Conservation (phyloP, 2,888 invertebrate genomes). For the Trissolcus brochymenae region DNA sequence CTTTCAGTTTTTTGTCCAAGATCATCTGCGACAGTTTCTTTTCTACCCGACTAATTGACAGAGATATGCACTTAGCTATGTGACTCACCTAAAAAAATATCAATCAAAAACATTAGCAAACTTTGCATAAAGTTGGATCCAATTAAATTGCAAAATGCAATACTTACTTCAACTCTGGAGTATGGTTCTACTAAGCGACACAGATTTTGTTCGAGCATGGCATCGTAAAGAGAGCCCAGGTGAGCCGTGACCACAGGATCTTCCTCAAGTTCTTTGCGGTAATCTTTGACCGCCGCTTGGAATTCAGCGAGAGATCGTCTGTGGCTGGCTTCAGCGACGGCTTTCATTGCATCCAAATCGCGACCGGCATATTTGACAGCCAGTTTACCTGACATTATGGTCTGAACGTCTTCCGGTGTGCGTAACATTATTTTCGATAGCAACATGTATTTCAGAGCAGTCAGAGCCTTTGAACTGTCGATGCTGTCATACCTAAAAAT, state of each 20-base stretch:
- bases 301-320: conserved; percentile 98
- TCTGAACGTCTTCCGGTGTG: conserved; percentile 96
- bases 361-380: conserved; percentile 97
- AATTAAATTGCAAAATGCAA: too few relatives aligned
- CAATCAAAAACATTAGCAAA: not conserved
- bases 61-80: conserved; percentile 92
- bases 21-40: conserved; percentile 99
- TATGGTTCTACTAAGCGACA: conserved; percentile 99
- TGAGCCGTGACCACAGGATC: conserved; percentile 98
- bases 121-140: not conserved
- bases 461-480: conserved; percentile 92
- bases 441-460: conserved; percentile 99
- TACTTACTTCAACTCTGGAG: conserved; percentile 89
- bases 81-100: conserved; percentile 81
- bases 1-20: conserved; percentile 97
- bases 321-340: conserved; percentile 96
- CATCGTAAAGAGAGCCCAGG: conserved; percentile 96
- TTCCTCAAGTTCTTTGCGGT: conserved; percentile 92
- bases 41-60: conserved; percentile 94
- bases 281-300: conserved; percentile 91
- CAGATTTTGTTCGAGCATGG: conserved; percentile 99
- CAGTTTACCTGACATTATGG: conserved; percentile 96
- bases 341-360: conserved; percentile 98
- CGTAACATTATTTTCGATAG: conserved; percentile 99
- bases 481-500: conserved; percentile 84